phyloP scores from a whole-genome alignment of 2,888 invertebrate genomes.

The Drosophila glabriapex region DNA sequence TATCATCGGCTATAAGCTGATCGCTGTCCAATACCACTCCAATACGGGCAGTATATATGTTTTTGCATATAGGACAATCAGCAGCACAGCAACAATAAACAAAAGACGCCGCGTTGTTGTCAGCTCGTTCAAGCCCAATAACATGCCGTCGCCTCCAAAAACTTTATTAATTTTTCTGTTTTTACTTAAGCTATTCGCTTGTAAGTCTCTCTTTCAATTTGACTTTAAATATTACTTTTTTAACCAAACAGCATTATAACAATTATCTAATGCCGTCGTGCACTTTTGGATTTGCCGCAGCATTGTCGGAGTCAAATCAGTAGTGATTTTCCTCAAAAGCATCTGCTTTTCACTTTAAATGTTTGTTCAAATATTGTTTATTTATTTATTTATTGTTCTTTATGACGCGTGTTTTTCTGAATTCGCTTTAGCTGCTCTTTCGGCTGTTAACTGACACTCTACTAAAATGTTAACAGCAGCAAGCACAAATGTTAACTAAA shows the following conservation, averaged over 20 bases:
- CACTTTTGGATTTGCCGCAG: not conserved
- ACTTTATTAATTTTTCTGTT: not conserved
- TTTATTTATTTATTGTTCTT: not conserved
- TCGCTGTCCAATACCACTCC: conserved; percentile 46
- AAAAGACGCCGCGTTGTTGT: conserved; percentile 88
- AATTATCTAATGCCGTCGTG: not conserved
- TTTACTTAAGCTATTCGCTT: not conserved
- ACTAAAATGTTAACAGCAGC: conserved; percentile 24
- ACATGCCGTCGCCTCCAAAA: conserved; percentile 50
- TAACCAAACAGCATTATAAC: conserved; percentile 4
- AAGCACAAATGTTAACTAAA: not conserved
- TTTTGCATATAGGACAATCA: conserved; percentile 88
- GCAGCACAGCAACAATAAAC: conserved; percentile 88
- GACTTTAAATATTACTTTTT: not conserved
- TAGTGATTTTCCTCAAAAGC: not conserved
- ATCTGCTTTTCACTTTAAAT: no score
- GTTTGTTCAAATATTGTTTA: not conserved
- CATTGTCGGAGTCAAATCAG: no score
- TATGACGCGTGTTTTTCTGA: conserved; percentile 33
- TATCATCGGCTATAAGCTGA: conserved; percentile 69
- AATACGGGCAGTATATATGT: conserved; percentile 85
- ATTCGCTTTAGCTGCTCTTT: conserved; percentile 5
- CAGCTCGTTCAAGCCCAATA: conserved; percentile 64
- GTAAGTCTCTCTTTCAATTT: not conserved
- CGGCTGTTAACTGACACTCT: conserved; percentile 13